Conservation (phyloP, 1,140 invertebrate species). For the Phymastichus coffea region DNA sequence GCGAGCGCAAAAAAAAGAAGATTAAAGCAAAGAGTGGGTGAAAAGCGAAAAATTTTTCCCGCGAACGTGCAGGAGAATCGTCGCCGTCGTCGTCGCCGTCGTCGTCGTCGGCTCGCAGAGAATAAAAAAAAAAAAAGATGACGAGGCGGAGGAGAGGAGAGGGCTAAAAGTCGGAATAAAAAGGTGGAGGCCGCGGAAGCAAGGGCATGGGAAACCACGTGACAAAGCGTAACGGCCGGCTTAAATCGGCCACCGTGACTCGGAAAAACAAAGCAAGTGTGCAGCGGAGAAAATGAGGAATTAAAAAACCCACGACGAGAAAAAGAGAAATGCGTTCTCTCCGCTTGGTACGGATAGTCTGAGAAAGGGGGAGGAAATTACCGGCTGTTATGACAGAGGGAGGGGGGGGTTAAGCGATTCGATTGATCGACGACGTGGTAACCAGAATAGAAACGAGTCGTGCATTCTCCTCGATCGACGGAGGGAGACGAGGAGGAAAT, state of each 20-base stretch:
- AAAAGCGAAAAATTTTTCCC: conserved; percentile 25
- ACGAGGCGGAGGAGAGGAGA: background rate
- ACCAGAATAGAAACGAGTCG: conserved; percentile 19
- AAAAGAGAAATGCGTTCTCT: background rate
- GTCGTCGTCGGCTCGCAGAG: too few relatives aligned
- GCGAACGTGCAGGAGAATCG: background rate
- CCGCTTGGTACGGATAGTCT: background rate
- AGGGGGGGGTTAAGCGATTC: too few relatives aligned
- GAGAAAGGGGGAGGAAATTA: conserved; percentile 19
- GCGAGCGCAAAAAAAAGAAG: too few relatives aligned
- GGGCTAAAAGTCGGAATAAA: background rate
- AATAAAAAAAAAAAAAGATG: conserved; percentile 10
- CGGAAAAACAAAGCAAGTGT: background rate
- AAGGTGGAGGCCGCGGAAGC: too few relatives aligned
- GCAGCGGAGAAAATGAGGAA: background rate
- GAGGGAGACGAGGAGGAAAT: too few relatives aligned
- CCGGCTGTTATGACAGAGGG: conserved; percentile 22
- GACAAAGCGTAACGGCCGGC: conserved; percentile 28
- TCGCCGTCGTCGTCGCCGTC: too few relatives aligned
- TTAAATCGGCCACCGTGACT: conserved; percentile 22
- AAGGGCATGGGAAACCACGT: conserved; percentile 25
- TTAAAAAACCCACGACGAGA: conserved; percentile 2
- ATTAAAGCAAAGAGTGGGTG: conserved; percentile 23
- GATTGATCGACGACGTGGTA: conserved; percentile 24
- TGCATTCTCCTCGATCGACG: too few relatives aligned